phyloP scores from a whole-genome alignment of 2,797 vertebrate species.

The Phoeniculus purpureus region DNA sequence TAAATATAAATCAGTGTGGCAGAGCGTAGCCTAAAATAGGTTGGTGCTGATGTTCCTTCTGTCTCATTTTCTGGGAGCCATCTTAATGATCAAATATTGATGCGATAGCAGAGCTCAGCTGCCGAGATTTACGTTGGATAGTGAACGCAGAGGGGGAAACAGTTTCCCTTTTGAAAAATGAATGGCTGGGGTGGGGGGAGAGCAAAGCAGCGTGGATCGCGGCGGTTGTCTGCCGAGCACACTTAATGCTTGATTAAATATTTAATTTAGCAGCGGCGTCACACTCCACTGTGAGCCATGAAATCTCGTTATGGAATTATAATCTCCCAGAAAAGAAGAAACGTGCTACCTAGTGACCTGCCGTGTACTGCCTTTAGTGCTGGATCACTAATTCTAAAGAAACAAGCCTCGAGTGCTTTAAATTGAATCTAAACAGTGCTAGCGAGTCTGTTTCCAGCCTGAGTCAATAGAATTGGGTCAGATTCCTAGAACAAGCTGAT shows the following conservation, averaged over 20 bases:
- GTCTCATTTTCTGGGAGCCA: conserved; percentile 9
- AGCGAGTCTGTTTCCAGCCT: neutral
- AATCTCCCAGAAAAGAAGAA: conserved; percentile 32
- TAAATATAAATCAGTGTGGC: conserved; percentile 7
- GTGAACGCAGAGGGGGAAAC: neutral
- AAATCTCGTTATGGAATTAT: conserved; percentile 54
- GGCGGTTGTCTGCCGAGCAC: conserved; percentile 22
- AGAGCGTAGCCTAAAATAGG: conserved; percentile 5
- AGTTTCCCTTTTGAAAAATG: conserved; percentile 1
- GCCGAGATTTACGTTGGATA: neutral
- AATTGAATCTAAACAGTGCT: neutral
- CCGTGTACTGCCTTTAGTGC: conserved; percentile 2
- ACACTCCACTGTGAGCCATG: conserved; percentile 47
- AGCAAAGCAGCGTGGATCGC: neutral
- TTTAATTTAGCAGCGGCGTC: conserved; percentile 58
- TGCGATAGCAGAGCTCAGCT: neutral
- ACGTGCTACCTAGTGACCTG: conserved; percentile 23
- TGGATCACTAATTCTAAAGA: neutral
- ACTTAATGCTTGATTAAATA: conserved; percentile 60
- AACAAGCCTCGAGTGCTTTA: neutral
- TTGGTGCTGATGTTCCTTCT: neutral
- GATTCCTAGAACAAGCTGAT: neutral
- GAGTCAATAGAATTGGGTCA: conserved; percentile 10
- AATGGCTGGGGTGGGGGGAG: neutral
- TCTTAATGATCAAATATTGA: conserved; percentile 47